phyloP scores from a whole-genome alignment of 2,888 invertebrate genomes.

The Empis livida region DNA sequence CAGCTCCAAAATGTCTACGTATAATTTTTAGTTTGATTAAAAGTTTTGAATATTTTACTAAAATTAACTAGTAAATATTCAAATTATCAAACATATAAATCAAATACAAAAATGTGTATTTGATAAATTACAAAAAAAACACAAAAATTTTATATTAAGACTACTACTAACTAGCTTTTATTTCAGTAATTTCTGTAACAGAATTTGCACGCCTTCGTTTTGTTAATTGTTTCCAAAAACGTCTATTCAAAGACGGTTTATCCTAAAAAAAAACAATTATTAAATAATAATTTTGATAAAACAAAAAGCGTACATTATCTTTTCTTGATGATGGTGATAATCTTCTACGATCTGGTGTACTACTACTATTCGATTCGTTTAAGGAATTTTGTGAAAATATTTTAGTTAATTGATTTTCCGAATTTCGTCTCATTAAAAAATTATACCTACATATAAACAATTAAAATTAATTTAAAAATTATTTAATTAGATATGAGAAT shows the following conservation, averaged over 20 bases:
- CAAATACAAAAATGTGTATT: too few relatives aligned
- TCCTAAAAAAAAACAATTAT: slow-evolving; percentile 41
- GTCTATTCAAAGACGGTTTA: slow-evolving; percentile 60
- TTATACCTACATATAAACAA: slow-evolving; percentile 23
- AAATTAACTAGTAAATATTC: too few relatives aligned
- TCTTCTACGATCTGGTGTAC: slow-evolving; percentile 20
- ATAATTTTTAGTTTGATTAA: too few relatives aligned
- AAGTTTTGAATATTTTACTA: too few relatives aligned
- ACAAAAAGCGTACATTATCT: slow-evolving; percentile 34
- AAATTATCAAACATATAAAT: too few relatives aligned
- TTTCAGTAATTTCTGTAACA: slow-evolving; percentile 28
- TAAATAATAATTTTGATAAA: neutral
- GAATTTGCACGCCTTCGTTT: slow-evolving; percentile 50
- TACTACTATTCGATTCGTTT: slow-evolving; percentile 31
- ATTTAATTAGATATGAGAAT: too few relatives aligned
- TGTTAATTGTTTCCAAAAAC: slow-evolving; percentile 69
- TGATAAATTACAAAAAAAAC: too few relatives aligned
- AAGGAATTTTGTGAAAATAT: slow-evolving; percentile 31
- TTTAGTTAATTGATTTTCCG: slow-evolving; percentile 28
- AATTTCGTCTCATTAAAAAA: slow-evolving; percentile 34
- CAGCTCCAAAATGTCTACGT: too few relatives aligned
- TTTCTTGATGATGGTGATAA: slow-evolving; percentile 30
- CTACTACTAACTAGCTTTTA: slow-evolving; percentile 26
- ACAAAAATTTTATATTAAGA: neutral
- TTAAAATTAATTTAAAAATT: neutral